Conservation (phyloP, 2,888 invertebrate species). For the Drosophila meridiana region DNA sequence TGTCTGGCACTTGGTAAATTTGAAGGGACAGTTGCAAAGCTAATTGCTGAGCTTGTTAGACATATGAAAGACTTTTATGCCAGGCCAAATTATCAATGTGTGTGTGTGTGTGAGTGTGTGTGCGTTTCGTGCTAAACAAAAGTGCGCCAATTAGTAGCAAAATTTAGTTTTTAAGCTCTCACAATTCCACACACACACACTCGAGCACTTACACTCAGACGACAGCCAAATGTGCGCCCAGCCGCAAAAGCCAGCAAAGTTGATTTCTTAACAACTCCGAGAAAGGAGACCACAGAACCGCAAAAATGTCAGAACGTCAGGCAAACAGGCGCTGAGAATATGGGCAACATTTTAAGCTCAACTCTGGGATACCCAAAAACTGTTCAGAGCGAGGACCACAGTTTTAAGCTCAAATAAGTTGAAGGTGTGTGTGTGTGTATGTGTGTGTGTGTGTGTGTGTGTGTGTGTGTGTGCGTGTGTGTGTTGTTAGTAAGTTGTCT, state of each 20-base stretch:
- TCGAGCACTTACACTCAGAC: slow-evolving; percentile 12
- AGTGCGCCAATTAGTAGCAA: slow-evolving; percentile 80
- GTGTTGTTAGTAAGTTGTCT: slow-evolving; percentile 73
- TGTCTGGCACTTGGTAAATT: slow-evolving; percentile 23
- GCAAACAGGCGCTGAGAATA: slow-evolving; percentile 31
- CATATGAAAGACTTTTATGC: slow-evolving; percentile 57
- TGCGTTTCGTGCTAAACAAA: slow-evolving; percentile 69
- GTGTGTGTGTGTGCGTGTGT: slow-evolving; percentile 33
- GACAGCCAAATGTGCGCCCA: slow-evolving; percentile 57
- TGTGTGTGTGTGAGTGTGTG: slow-evolving; percentile 24
- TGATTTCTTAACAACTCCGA: slow-evolving; percentile 72
- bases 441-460: slow-evolving; percentile 14
- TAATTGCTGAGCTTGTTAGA: slow-evolving; percentile 79
- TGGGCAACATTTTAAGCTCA: slow-evolving; percentile 31
- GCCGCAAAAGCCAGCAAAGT: slow-evolving; percentile 76
- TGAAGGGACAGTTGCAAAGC: slow-evolving; percentile 45
- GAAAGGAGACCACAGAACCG: slow-evolving; percentile 61
- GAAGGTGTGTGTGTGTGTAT: slow-evolving; percentile 7
- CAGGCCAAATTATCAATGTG: slow-evolving; percentile 9
- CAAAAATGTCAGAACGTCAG: slow-evolving; percentile 60
- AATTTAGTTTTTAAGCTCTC: slow-evolving; percentile 75
- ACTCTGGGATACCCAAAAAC: slow-evolving; percentile 44
- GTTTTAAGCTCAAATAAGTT: slow-evolving; percentile 54
- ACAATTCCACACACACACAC: slow-evolving; percentile 30
- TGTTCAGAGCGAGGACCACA: slow-evolving; percentile 54